These are phyloP conservation scores for Rhynchomys soricoides DNA, from an alignment of 2,113 vertebrate species.

Conservation along the genomic window DNA sequence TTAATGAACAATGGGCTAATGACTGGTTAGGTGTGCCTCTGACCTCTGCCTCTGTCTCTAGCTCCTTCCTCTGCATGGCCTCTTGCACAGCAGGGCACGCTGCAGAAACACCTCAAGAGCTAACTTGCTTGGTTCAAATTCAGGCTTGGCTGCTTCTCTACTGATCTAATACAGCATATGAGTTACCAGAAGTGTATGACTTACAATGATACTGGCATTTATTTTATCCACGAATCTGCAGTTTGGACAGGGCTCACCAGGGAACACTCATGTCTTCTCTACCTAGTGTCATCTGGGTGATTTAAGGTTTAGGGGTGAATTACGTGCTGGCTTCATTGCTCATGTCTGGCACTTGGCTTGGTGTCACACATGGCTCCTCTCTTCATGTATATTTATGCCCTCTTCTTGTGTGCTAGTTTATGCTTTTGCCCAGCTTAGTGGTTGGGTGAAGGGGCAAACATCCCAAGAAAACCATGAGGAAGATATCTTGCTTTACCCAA, in stretches of 20 bases:
- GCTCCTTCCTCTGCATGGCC: neutral
- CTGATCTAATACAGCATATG: neutral
- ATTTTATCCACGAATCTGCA: constrained; percentile 3
- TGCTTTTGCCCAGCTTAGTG: neutral
- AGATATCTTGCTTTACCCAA: neutral
- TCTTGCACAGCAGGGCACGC: neutral
- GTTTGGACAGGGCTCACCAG: neutral
- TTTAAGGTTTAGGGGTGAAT: neutral
- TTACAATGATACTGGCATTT: neutral
- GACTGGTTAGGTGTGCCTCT: neutral
- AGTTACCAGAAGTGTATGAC: neutral
- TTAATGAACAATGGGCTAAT: neutral
- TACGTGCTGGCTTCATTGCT: neutral
- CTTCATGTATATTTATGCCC: neutral
- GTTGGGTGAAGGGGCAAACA: neutral
- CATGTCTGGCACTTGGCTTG: neutral
- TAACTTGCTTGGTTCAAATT: neutral
- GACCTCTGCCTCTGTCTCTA: neutral
- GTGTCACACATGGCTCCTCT: neutral
- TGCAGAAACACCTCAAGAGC: neutral
- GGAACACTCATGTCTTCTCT: neutral
- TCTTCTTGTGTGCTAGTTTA: neutral
- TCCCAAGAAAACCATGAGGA: neutral
- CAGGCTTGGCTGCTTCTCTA: neutral
- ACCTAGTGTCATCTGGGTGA: neutral